Conservation (phyloP, 2,888 invertebrate species). For the Drosophila neoperkinsi region DNA sequence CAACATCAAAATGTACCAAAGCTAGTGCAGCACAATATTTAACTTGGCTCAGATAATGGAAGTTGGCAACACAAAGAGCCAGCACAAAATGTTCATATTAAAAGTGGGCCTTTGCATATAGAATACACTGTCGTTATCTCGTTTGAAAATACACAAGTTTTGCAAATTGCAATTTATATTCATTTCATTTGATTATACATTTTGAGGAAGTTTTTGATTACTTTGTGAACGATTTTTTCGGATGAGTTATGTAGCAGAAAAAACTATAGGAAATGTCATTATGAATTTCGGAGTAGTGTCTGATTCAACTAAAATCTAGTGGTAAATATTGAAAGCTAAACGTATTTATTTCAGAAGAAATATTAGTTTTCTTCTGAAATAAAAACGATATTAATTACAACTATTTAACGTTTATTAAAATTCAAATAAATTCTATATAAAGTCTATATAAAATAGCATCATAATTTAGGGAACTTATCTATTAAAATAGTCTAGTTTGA, state of each 20-base stretch:
- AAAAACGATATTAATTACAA: neutral
- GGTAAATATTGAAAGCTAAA: neutral
- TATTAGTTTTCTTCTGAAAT: no score
- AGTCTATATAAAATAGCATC: neutral
- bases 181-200: conserved; percentile 42
- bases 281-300: neutral
- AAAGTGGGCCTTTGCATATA: conserved; percentile 27
- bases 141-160: conserved; percentile 15
- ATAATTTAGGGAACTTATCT: neutral
- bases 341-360: neutral
- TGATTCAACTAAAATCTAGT: neutral
- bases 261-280: neutral
- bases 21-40: conserved; percentile 45
- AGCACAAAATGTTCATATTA: conserved; percentile 28
- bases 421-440: neutral
- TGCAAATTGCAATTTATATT: conserved; percentile 53
- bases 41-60: conserved; percentile 56
- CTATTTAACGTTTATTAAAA: neutral
- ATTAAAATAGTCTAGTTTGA: neutral
- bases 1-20: conserved; percentile 4
- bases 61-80: conserved; percentile 45
- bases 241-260: neutral
- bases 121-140: conserved; percentile 14
- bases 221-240: neutral
- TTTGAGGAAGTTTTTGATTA: conserved; percentile 17